These are phyloP conservation scores for Rhinopomastus cyanomelas DNA, from an alignment of 2,113 vertebrate genomes.

Conservation along the genomic window DNA sequence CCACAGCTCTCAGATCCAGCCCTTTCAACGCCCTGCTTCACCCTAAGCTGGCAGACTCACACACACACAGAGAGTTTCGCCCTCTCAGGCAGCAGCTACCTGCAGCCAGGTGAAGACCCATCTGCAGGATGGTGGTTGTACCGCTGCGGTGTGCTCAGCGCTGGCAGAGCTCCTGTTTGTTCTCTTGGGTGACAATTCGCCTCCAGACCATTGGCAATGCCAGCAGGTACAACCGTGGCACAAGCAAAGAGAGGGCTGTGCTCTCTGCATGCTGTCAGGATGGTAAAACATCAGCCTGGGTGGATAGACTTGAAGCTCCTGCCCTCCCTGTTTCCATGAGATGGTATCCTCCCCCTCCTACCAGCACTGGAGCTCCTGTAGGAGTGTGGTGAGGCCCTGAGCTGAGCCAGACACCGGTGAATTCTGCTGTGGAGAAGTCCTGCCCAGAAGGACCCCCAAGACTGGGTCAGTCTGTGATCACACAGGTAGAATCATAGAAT, in stretches of 20 bases:
- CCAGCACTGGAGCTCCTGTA: neutral
- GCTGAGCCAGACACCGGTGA: neutral
- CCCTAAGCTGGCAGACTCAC: neutral
- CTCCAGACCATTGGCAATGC: neutral
- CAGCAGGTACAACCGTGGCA: neutral
- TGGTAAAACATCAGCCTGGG: neutral
- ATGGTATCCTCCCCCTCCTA: neutral
- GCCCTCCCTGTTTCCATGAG: neutral
- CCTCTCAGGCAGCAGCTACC: neutral
- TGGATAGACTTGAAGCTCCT: neutral
- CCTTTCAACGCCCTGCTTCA: neutral
- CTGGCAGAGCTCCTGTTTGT: neutral
- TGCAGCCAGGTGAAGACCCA: neutral
- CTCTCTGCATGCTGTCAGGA: neutral
- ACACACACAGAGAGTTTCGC: accelerated
- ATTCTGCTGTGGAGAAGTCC: neutral
- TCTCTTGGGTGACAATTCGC: neutral
- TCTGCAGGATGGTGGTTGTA: neutral
- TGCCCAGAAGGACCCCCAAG: neutral
- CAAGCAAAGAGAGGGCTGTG: neutral
- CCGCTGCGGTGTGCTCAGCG: neutral
- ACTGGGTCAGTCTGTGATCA: neutral
- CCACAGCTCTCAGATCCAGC: neutral
- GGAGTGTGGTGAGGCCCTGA: neutral
- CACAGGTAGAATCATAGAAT: too few species aligned